These are phyloP conservation scores for Caenorhabditis macrosperma DNA, from an alignment of 2,888 invertebrate genomes.

Conservation along the genomic window DNA sequence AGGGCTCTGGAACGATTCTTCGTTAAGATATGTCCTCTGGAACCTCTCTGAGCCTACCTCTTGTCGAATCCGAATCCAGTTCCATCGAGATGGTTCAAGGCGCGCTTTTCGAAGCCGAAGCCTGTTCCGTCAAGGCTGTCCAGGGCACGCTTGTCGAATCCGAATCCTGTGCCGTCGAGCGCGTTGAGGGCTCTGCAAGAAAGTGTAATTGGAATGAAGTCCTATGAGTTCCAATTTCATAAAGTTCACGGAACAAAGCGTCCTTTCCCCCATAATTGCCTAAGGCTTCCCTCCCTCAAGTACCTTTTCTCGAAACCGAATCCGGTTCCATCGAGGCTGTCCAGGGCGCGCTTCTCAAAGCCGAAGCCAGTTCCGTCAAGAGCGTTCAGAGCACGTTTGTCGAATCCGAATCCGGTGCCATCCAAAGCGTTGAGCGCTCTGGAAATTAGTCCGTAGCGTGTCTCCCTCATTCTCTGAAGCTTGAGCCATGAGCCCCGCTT, in stretches of 20 bases:
- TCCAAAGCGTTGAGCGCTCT: constrained; percentile 62
- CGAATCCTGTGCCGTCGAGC: constrained; percentile 59
- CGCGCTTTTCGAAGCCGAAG: constrained; percentile 66
- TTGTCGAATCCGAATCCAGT: constrained; percentile 66
- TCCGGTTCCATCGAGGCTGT: constrained; percentile 61
- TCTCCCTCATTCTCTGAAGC: constrained; percentile 11
- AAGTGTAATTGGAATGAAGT: not conserved
- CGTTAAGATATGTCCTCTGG: not conserved
- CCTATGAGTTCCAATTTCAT: not conserved
- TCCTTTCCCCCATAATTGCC: not conserved
- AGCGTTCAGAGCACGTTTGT: constrained; percentile 65
- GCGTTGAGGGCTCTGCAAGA: constrained; percentile 44
- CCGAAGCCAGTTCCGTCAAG: constrained; percentile 64
- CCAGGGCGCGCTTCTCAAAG: constrained; percentile 57
- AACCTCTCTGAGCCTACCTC: constrained; percentile 9
- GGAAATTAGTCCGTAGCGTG: not conserved
- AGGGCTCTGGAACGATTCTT: constrained; percentile 38
- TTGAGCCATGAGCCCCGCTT: constrained; percentile 1
- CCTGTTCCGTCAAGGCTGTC: constrained; percentile 61
- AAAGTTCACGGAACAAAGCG: not conserved
- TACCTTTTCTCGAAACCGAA: constrained; percentile 62
- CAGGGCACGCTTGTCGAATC: constrained; percentile 53
- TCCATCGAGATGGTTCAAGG: constrained; percentile 64
- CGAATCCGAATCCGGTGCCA: constrained; percentile 67
- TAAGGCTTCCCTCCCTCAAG: not conserved